Evolutionary conservation across 2,113 vertebrate species (phyloP).

Genomic region (Prolemur simus): DNA sequence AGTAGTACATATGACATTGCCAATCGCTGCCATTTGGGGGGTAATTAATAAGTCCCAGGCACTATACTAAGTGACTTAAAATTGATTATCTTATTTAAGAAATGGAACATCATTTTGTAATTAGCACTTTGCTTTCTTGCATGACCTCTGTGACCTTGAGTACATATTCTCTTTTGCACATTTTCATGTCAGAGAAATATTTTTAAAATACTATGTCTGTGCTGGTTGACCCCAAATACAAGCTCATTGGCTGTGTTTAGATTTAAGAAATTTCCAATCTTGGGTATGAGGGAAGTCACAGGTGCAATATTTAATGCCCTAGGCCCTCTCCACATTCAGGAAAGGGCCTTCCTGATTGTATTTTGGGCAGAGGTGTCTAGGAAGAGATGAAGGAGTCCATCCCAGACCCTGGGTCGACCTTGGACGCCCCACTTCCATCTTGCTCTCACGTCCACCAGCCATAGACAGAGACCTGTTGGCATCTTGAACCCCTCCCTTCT

Average conservation of each 20-base stretch:
- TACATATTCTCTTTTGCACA: background rate
- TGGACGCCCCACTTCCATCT: background rate
- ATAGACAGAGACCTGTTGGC: background rate
- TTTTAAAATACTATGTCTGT: background rate
- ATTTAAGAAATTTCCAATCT: background rate
- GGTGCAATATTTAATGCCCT: background rate
- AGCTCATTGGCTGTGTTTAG: background rate
- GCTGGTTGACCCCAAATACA: background rate
- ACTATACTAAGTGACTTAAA: background rate
- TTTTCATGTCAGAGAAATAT: background rate
- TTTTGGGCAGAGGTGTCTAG: background rate
- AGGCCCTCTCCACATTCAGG: background rate
- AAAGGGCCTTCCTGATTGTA: background rate
- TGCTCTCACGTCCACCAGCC: background rate
- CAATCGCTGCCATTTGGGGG: background rate
- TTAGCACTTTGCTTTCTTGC: background rate
- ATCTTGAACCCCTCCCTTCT: background rate
- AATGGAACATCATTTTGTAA: background rate
- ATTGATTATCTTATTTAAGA: background rate
- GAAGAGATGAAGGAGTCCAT: background rate
- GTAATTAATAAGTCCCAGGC: background rate
- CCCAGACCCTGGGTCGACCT: background rate
- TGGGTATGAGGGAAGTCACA: fast-evolving
- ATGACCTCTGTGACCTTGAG: background rate
- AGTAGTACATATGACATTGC: background rate